Conservation (phyloP, 2,888 invertebrate species). For the Ichneumoninae sp. region DNA sequence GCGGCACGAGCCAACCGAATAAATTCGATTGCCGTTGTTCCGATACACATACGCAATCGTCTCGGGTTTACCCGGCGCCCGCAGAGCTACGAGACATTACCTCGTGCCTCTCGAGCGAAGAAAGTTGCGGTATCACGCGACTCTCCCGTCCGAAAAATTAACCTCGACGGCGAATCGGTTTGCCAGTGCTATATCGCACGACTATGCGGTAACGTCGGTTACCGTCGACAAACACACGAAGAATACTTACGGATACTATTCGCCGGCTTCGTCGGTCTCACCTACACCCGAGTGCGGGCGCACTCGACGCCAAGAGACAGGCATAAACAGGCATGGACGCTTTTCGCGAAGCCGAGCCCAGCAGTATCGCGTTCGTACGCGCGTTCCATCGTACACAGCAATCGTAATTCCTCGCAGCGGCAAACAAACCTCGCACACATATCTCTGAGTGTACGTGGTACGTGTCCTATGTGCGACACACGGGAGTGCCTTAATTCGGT, state of each 20-base stretch:
- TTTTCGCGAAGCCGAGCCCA: slow-evolving; percentile 6
- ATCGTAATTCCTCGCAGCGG: background rate
- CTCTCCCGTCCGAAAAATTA: slow-evolving; percentile 27
- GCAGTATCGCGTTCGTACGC: background rate
- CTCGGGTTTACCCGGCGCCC: background rate
- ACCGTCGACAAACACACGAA: slow-evolving; percentile 5
- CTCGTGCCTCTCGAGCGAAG: slow-evolving; percentile 4
- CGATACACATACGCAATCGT: background rate
- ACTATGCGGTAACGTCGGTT: slow-evolving; percentile 31
- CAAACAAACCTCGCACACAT: slow-evolving; percentile 2
- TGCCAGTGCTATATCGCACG: slow-evolving; percentile 11
- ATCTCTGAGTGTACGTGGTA: too few species aligned
- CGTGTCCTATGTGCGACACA: background rate
- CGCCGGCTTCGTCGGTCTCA: background rate
- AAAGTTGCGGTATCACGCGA: slow-evolving; percentile 45
- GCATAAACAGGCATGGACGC: background rate
- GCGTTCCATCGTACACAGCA: background rate
- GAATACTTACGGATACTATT: slow-evolving; percentile 10
- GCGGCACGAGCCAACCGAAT: background rate
- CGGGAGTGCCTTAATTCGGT: background rate
- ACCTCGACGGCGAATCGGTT: background rate
- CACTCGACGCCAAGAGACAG: slow-evolving; percentile 30
- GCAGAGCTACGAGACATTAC: background rate
- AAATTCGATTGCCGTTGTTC: background rate
- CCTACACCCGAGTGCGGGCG: slow-evolving; percentile 17